phyloP scores from a whole-genome alignment of 2,113 vertebrate genomes.

The Ctenodactylus gundi region DNA sequence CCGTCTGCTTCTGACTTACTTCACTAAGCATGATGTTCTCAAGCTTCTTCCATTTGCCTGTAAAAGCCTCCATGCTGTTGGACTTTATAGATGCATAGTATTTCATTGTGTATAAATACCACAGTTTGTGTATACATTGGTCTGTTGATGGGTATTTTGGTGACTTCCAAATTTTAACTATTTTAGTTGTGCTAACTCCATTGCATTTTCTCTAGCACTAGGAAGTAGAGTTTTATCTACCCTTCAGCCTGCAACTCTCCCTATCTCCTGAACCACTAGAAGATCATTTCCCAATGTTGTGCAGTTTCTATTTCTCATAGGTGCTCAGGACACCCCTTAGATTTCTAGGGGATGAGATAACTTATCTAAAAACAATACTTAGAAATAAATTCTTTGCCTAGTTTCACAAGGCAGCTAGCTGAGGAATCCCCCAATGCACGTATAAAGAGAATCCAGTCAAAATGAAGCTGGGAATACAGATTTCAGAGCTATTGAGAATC shows the following conservation, averaged over 20 bases:
- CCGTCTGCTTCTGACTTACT: too few relatives aligned
- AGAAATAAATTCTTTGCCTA: slow-evolving; percentile 35
- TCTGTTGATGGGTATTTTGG: too few relatives aligned
- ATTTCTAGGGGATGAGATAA: slow-evolving; percentile 50
- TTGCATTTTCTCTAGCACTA: neutral
- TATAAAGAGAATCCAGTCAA: slow-evolving; percentile 81
- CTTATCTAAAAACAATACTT: slow-evolving; percentile 59
- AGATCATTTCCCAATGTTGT: slow-evolving; percentile 23
- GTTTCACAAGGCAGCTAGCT: slow-evolving; percentile 70
- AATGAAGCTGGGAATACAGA: slow-evolving; percentile 71
- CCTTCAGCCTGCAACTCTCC: neutral
- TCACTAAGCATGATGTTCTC: too few relatives aligned
- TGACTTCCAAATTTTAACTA: too few relatives aligned
- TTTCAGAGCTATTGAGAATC: slow-evolving; percentile 80
- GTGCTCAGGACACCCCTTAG: neutral
- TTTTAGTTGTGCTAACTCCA: too few relatives aligned
- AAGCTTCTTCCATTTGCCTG: too few relatives aligned
- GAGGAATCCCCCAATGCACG: slow-evolving; percentile 60
- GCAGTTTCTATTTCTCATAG: neutral
- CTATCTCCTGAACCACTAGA: neutral
- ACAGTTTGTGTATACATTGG: too few relatives aligned
- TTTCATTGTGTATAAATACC: too few relatives aligned
- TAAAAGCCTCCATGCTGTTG: too few relatives aligned
- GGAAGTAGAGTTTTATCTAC: neutral
- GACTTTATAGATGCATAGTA: too few relatives aligned